phyloP scores from a whole-genome alignment of 2,797 vertebrate species.

The Microhierax caerulescens region DNA sequence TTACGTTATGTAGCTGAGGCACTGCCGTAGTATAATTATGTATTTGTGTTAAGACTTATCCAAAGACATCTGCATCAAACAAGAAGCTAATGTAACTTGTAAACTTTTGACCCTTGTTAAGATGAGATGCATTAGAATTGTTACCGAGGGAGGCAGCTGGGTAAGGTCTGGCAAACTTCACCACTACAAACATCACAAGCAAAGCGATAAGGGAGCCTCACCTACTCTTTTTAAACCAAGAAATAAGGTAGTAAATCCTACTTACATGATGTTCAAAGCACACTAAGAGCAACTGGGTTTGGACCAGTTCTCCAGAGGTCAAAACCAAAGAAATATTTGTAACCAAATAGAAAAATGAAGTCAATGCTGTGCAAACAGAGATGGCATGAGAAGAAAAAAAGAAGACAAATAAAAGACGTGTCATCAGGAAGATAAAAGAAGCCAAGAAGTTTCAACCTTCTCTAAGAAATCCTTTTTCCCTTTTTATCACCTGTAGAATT shows the following conservation, averaged over 20 bases:
- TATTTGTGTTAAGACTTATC: constrained; percentile 38
- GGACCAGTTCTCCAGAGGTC: background rate
- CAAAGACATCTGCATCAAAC: constrained; percentile 36
- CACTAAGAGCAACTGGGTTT: background rate
- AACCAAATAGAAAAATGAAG: background rate
- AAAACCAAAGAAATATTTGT: background rate
- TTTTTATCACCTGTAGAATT: background rate
- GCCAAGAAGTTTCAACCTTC: background rate
- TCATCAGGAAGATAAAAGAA: background rate
- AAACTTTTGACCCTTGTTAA: constrained; percentile 64
- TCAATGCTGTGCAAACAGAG: background rate
- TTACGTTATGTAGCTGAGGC: background rate
- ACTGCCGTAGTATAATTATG: background rate
- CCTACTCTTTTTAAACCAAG: background rate
- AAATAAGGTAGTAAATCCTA: background rate
- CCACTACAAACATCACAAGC: background rate
- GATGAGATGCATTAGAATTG: constrained; percentile 42
- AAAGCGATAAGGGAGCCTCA: background rate
- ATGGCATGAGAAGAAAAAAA: background rate
- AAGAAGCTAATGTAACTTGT: constrained; percentile 33
- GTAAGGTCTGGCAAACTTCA: constrained; percentile 58
- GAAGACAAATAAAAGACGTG: background rate
- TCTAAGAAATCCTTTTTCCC: background rate
- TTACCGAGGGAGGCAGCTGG: constrained; percentile 40
- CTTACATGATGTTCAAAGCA: background rate